Conservation (phyloP, 2,888 invertebrate genomes). For the Pasiphila rectangulata region DNA sequence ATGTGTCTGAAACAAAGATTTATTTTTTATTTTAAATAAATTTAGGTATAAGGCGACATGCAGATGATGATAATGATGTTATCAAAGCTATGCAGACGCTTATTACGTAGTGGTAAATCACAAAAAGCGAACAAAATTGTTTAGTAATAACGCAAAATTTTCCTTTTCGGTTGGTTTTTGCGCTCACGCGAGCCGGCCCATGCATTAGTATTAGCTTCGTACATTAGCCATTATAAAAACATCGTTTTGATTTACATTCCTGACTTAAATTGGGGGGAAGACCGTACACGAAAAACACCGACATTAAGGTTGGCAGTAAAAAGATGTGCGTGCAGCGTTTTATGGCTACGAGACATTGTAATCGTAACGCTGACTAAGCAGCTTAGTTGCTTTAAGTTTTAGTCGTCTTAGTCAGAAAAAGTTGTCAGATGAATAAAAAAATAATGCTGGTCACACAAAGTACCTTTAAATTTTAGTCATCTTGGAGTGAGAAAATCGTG, state of each 20-base stretch:
- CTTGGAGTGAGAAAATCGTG: no score
- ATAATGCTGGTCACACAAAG: no score
- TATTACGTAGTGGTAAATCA: constrained; percentile 11
- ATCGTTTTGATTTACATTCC: constrained; percentile 16
- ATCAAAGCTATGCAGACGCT: background rate
- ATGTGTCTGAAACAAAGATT: no score
- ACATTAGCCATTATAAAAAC: constrained; percentile 21
- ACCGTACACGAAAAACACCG: constrained; percentile 21
- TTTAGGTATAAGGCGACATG: no score
- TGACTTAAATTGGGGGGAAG: constrained; percentile 19
- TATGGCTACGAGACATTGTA: background rate
- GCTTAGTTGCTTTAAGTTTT: background rate
- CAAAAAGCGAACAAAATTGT: constrained; percentile 9
- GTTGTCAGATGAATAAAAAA: no score
- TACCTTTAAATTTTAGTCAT: no score
- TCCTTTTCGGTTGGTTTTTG: constrained; percentile 12
- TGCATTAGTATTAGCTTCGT: constrained; percentile 23
- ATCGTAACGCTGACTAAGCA: background rate
- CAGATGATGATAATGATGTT: no score
- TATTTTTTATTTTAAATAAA: no score
- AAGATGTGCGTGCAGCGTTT: constrained; percentile 11
- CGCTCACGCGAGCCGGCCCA: constrained; percentile 21
- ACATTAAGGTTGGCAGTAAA: constrained; percentile 20
- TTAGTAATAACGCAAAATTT: constrained; percentile 13
- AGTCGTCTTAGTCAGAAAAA: no score